Evolutionary conservation across 1,140 invertebrate species (phyloP), one percentile per base, ranked within the genome.

Genomic region (Nomia melanderi): DNA sequence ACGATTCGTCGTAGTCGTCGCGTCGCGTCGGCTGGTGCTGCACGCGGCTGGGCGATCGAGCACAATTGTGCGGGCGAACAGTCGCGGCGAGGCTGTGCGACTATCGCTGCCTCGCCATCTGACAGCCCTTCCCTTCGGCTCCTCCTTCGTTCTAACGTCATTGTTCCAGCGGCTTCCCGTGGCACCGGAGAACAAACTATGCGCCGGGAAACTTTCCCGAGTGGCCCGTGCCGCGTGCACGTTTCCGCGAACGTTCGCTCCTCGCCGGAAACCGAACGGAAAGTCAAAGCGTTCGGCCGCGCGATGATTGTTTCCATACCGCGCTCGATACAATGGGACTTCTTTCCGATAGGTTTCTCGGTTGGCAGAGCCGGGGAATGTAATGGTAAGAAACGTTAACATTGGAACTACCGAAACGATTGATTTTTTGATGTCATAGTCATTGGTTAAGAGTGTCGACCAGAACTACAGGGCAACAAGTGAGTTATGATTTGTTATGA

Each of bases 91-190:
- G 66, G 65, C 44, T 23, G 65, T 60, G 44, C 59, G 62, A 50
- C 79, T 85, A 85, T 85, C 83, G 44, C 41, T 11, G 44, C 67
- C 75, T 74, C 59, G 63, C 82, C 86, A 89, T 90, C 88, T 89
- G 88, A 90, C 88, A 88, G 86, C 83, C 77, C 41, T 86, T 87
- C 86, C 75, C 87, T 57, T 88, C 82, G 74, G 62, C 84, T 87
- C 83, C 84, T 73, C 81, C 47, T 74, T 81, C 80, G 62, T 88
- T 80, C 87, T 86, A 88, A 86, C 82, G 84, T 88, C 78, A 89
- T 90, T 90, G 87, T 89, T 77, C n/a, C 74, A 11, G 29, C 41
- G 73, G 25, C n/a, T 41, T 11, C 20, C 50, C 14, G 41, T 31
- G 20, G n/a, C 14, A 44, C 62, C 25, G 2, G 47, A n/a, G 47